These are phyloP conservation scores for Eugnorisma glareosa DNA, from an alignment of 2,888 invertebrate genomes.

Conservation along the genomic window DNA sequence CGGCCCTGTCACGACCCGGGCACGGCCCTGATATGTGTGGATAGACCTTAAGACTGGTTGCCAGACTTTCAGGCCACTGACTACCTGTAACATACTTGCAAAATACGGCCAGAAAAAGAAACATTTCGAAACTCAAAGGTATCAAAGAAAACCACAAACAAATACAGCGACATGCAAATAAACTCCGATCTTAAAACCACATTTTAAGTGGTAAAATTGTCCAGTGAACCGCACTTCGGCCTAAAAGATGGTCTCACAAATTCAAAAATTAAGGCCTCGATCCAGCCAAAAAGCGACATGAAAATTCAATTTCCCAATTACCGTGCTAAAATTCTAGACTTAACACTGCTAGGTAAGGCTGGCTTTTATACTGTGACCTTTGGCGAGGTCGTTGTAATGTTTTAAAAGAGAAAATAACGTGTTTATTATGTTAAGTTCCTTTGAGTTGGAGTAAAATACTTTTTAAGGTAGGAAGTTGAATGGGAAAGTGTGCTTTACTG, in stretches of 20 bases:
- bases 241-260: constrained; percentile 13
- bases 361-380: constrained; percentile 40
- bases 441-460: background rate
- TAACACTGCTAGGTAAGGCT: constrained; percentile 6
- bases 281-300: constrained; percentile 46
- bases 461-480: background rate
- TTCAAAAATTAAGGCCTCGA: constrained; percentile 15
- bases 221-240: constrained; percentile 3
- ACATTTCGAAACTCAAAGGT: background rate
- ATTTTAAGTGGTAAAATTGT: constrained; percentile 2
- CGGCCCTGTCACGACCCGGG: too few relatives aligned
- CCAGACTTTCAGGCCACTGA: background rate
- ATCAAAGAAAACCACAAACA: background rate
- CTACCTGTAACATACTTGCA: background rate
- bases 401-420: constrained; percentile 36
- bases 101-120: background rate
- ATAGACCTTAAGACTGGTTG: background rate
- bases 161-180: constrained; percentile 1
- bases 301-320: constrained; percentile 65
- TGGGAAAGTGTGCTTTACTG: background rate
- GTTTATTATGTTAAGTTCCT: constrained; percentile 27
- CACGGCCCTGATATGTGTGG: too few relatives aligned
- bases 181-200: background rate
- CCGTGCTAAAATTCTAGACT: constrained; percentile 43
- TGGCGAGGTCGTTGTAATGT: constrained; percentile 13